A percentile compares a stretch with the other conserved stretches of the same genome.
Conservation (phyloP, 2,888 invertebrate genomes). For the Herminia tarsipennalis region DNA sequence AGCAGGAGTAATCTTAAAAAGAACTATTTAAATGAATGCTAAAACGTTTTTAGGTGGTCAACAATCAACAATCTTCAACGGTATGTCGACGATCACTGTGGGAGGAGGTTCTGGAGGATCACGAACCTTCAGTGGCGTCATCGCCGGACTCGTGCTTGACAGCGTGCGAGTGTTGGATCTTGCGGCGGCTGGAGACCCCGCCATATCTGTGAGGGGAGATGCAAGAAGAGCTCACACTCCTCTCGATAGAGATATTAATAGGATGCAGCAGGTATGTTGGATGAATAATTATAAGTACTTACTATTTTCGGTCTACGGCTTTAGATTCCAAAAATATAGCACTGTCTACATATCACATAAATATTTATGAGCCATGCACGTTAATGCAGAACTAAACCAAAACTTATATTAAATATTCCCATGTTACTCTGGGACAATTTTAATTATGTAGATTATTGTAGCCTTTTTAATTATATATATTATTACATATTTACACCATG, state of each 20-base stretch:
- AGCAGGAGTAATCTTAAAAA: too few relatives aligned
- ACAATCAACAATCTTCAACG: conserved; percentile 95
- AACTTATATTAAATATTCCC: too few relatives aligned
- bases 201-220: conserved; percentile 92
- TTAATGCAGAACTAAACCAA: too few relatives aligned
- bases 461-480: too few relatives aligned
- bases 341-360: too few relatives aligned
- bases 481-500: too few relatives aligned
- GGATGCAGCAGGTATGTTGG: conserved; percentile 91
- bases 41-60: conserved; percentile 89
- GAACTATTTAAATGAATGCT: background rate
- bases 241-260: conserved; percentile 91
- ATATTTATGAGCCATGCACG: too few relatives aligned
- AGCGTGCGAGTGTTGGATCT: conserved; percentile 93
- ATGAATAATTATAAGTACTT: background rate
- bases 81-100: conserved; percentile 94
- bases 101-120: conserved; percentile 93
- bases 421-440: too few relatives aligned
- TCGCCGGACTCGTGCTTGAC: conserved; percentile 96
- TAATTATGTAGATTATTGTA: too few relatives aligned
- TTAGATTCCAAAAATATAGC: too few relatives aligned
- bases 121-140: conserved; percentile 93
- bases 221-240: conserved; percentile 92
- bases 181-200: conserved; percentile 93
- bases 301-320: background rate